Evolutionary conservation across 2,113 vertebrate species (phyloP).

Genomic region (Microtus montanus): DNA sequence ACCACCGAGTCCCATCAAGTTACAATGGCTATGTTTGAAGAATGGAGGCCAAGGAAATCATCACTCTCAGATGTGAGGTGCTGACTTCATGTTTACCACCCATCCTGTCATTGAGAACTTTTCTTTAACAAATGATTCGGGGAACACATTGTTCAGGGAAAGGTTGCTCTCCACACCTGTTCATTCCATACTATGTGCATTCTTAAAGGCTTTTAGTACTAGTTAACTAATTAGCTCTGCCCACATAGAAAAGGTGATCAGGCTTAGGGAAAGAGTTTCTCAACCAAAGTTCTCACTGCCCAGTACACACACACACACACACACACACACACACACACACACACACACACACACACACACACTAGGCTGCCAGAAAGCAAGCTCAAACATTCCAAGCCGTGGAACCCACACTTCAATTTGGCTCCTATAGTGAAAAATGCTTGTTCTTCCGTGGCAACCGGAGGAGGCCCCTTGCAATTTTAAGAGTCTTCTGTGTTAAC

Average conservation of each 20-base stretch:
- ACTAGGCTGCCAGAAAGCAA: fast-evolving
- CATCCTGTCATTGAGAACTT: not conserved
- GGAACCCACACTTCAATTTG: too few species aligned
- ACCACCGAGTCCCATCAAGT: not conserved
- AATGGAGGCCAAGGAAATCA: not conserved
- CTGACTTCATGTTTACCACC: not conserved
- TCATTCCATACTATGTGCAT: not conserved
- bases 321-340: fast-evolving
- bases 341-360: fast-evolving
- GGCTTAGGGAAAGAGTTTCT: not conserved
- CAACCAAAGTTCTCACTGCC: not conserved
- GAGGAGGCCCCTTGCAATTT: not conserved
- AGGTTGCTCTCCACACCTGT: not conserved
- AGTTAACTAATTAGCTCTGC: not conserved
- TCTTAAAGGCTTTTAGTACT: not conserved
- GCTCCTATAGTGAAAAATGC: not conserved
- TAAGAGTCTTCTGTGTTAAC: not conserved
- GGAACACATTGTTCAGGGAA: not conserved
- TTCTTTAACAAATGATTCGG: not conserved
- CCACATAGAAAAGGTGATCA: not conserved
- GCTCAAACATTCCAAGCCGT: too few species aligned
- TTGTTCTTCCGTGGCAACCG: not conserved
- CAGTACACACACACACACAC: fast-evolving
- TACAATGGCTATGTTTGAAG: not conserved
- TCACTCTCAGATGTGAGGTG: not conserved